Evolutionary conservation across 2,113 vertebrate genomes (phyloP).

Genomic region (Cygnus atratus): DNA sequence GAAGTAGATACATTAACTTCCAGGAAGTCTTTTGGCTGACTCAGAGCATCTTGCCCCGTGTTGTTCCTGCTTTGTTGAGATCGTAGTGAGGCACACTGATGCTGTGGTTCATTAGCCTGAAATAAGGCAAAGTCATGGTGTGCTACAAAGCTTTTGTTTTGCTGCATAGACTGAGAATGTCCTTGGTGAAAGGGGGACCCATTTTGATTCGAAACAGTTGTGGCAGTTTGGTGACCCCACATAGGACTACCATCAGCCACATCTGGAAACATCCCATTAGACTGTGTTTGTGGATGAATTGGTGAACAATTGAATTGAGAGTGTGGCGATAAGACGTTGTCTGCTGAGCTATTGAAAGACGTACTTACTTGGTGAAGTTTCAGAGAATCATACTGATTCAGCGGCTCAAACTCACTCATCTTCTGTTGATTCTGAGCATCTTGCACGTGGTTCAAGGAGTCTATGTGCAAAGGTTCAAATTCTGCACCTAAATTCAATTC

Average conservation of each 20-base stretch:
- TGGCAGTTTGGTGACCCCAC: slow-evolving; percentile 92
- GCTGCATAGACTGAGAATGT: slow-evolving; percentile 86
- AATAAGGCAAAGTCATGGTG: slow-evolving; percentile 91
- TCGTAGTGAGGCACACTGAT: slow-evolving; percentile 74
- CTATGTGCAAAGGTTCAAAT: slow-evolving; percentile 93
- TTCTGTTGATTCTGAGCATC: slow-evolving; percentile 81
- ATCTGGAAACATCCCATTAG: slow-evolving; percentile 93
- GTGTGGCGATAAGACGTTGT: slow-evolving; percentile 84
- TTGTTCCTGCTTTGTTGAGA: slow-evolving; percentile 77
- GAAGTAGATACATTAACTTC: slow-evolving; percentile 80
- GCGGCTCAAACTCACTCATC: slow-evolving; percentile 85
- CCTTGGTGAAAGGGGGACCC: slow-evolving; percentile 87
- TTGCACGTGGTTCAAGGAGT: slow-evolving; percentile 85
- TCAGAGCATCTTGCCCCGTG: slow-evolving; percentile 76
- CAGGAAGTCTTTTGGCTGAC: slow-evolving; percentile 85
- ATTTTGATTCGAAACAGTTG: slow-evolving; percentile 79
- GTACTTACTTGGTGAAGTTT: slow-evolving; percentile 87
- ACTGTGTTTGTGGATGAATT: slow-evolving; percentile 84
- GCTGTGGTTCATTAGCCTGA: slow-evolving; percentile 84
- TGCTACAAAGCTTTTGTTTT: slow-evolving; percentile 84
- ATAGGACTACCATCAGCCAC: slow-evolving; percentile 88
- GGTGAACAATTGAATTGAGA: slow-evolving; percentile 87
- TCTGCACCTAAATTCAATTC: slow-evolving; percentile 93
- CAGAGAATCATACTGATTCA: slow-evolving; percentile 86
- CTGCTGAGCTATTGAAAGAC: slow-evolving; percentile 81